phyloP scores from a whole-genome alignment of 2,797 vertebrate genomes.

The Sebastes hubbsi region DNA sequence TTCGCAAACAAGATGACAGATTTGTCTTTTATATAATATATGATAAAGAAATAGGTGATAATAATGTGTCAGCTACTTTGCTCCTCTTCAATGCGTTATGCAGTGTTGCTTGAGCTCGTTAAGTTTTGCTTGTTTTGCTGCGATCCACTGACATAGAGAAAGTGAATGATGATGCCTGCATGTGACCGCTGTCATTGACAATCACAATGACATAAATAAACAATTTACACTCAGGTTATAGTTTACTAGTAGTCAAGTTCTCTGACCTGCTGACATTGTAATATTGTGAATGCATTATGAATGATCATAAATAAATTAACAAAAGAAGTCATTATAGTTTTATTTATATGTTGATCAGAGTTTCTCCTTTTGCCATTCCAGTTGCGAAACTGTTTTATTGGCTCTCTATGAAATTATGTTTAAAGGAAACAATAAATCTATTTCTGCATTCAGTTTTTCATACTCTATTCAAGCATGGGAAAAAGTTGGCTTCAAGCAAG shows the following conservation, averaged over 20 bases:
- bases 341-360: conserved; percentile 2
- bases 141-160: not conserved
- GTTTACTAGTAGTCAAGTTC: not conserved
- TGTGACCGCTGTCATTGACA: not conserved
- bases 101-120: not conserved
- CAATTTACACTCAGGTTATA: not conserved
- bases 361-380: not conserved
- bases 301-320: conserved; percentile 1
- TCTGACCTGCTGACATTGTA: not conserved
- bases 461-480: not conserved
- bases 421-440: not conserved
- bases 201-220: not conserved
- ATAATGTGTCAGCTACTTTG: not conserved
- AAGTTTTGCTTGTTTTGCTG: not conserved
- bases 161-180: not conserved
- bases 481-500: too few relatives aligned
- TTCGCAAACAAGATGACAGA: not conserved
- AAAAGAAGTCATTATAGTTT: not conserved
- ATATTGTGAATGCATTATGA: not conserved
- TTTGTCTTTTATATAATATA: not conserved
- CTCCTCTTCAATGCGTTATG: not conserved
- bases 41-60: not conserved
- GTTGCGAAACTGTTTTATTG: not conserved
- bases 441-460: conserved; percentile 14
- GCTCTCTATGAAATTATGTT: not conserved